Evolutionary conservation across 2,888 invertebrate species (phyloP), one percentile per base, ranked within the genome.

Genomic region (Himalopsyche tibetana): DNA sequence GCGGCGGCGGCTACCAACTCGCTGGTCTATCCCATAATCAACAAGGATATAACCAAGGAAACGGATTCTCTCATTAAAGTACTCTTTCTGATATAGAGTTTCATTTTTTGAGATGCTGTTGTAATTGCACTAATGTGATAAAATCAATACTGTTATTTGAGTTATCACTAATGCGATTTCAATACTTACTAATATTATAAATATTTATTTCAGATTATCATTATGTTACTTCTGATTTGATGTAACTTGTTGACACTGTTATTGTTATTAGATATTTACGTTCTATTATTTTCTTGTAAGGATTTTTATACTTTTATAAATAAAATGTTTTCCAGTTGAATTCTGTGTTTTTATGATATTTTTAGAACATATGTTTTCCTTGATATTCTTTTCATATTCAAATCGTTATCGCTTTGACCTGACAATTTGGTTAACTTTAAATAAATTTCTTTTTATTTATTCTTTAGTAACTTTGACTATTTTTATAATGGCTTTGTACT

Each of bases 301-400:
- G 51, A 69, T 83, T 83, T 83, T 83, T 83, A 83, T 83, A 83
- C 69, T 36, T 45, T 83, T 45, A 51, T 63, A 69, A 83, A 83
- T 83, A 83, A 83, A 83, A 19, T 83, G 69, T 36, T 74, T 74
- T 15, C 36, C 74, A 36, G 19, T 74, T 74, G 74, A 74, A 74
- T 38, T 9, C 36, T 38, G 4, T 74, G 12, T 74, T 74, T 74
- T 45, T 9, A 45, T 45, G 45, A 45, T 45, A 0, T 9, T 45
- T 9, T 45, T 45, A 9, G 4, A 45, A 5, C 6, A 5, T 5
- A 45, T 45, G 9, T 63, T 2, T 56, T 19, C 51, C 3, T 5
- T 15, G 51, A 51, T 15, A 51, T 4, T 51, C 15, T 51, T 4
- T 51, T 51, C 3, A 15, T 15, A 51, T 3, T 51, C 51, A 4